phyloP scores from a whole-genome alignment of 2,888 invertebrate genomes.

The Drosophila neotestacea region DNA sequence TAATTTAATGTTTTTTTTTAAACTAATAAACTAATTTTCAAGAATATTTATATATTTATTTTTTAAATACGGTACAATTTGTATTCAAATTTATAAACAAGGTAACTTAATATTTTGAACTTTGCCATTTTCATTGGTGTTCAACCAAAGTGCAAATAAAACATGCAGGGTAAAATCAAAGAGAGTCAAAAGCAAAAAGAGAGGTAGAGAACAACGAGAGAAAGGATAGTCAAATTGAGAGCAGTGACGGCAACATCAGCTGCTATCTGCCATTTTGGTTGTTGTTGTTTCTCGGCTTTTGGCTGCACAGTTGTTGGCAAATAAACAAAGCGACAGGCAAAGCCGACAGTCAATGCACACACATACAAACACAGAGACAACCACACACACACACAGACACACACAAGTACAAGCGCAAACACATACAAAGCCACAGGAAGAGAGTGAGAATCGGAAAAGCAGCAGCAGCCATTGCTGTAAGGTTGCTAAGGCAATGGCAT shows the following conservation, averaged over 20 bases:
- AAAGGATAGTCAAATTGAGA: constrained; percentile 35
- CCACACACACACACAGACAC: constrained; percentile 18
- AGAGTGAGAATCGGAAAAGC: constrained; percentile 9
- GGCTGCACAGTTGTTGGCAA: constrained; percentile 68
- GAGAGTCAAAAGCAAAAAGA: constrained; percentile 2
- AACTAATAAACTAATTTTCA: too few relatives aligned
- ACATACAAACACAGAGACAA: constrained; percentile 9
- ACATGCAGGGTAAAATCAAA: background rate
- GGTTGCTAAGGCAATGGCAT: constrained; percentile 76
- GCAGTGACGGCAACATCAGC: constrained; percentile 50
- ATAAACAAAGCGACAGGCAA: constrained; percentile 70
- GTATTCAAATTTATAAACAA: too few relatives aligned
- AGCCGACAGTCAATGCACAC: constrained; percentile 42
- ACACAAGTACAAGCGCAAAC: constrained; percentile 38
- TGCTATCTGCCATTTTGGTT: constrained; percentile 47
- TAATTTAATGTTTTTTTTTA: too few relatives aligned
- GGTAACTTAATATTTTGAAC: too few relatives aligned
- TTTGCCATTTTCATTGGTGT: too few relatives aligned
- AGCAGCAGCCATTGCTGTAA: constrained; percentile 49
- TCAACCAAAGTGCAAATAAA: constrained; percentile 6
- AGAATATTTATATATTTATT: too few relatives aligned
- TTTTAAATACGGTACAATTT: too few relatives aligned
- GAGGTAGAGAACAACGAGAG: constrained; percentile 2
- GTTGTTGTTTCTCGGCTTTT: constrained; percentile 33
- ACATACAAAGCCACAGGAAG: constrained; percentile 5